phyloP scores from a whole-genome alignment of 2,888 invertebrate species.

The Villa cingulata region DNA sequence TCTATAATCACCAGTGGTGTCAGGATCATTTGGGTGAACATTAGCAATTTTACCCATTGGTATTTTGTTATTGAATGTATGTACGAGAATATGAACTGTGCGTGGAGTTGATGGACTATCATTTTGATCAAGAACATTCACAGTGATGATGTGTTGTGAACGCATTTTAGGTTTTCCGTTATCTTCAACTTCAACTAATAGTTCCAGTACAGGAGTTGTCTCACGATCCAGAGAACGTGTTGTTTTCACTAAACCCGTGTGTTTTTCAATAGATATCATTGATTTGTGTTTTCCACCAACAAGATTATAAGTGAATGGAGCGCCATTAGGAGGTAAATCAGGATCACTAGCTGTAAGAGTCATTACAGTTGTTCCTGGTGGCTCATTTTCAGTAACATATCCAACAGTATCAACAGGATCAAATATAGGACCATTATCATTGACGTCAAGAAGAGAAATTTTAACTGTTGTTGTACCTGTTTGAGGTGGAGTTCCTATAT shows the following conservation, averaged over 20 bases:
- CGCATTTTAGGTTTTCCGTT: slow-evolving; percentile 72
- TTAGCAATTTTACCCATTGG: slow-evolving; percentile 77
- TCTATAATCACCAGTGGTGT: slow-evolving; percentile 75
- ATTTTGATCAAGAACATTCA: slow-evolving; percentile 74
- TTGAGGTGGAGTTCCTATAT: slow-evolving; percentile 77
- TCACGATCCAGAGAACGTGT: slow-evolving; percentile 73
- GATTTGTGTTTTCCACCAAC: slow-evolving; percentile 66
- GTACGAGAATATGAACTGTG: slow-evolving; percentile 65
- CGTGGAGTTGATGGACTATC: slow-evolving; percentile 79
- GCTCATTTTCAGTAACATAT: slow-evolving; percentile 75
- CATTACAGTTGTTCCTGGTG: slow-evolving; percentile 67
- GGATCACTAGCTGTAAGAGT: slow-evolving; percentile 78
- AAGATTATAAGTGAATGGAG: slow-evolving; percentile 71
- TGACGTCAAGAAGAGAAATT: slow-evolving; percentile 71
- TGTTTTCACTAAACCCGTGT: slow-evolving; percentile 67
- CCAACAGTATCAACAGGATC: slow-evolving; percentile 57
- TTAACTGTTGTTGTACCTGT: slow-evolving; percentile 79
- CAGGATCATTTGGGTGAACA: slow-evolving; percentile 84
- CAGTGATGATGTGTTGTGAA: slow-evolving; percentile 61
- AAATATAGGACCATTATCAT: slow-evolving; percentile 84
- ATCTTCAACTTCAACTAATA: slow-evolving; percentile 75
- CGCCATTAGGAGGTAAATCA: slow-evolving; percentile 80
- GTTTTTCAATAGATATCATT: slow-evolving; percentile 61
- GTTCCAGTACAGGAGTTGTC: slow-evolving; percentile 55
- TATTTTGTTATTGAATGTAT: slow-evolving; percentile 60